Percentiles rank a stretch among this genome's conserved stretches.
phyloP scores from a whole-genome alignment of 2,797 vertebrate genomes.

The Oryzias sinensis region DNA sequence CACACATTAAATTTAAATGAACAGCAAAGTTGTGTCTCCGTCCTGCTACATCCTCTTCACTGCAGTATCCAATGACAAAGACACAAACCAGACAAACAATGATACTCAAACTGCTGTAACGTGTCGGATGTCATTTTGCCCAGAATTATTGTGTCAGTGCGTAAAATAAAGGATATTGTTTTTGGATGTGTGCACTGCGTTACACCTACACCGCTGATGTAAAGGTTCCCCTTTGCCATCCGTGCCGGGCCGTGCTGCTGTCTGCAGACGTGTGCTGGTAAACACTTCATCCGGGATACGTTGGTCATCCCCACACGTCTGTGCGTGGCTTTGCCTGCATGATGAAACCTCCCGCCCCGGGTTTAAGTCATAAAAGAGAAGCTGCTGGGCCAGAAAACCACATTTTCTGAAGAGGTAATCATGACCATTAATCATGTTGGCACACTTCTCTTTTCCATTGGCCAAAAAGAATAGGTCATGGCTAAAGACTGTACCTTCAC shows the following conservation, averaged over 20 bases:
- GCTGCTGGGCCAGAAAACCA: slow-evolving; percentile 82
- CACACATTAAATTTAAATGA: no score
- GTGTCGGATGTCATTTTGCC: no score
- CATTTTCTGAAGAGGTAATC: slow-evolving; percentile 85
- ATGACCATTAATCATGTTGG: slow-evolving; percentile 83
- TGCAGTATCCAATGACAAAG: no score
- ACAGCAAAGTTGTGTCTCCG: no score
- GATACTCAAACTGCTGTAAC: no score
- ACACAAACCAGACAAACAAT: no score
- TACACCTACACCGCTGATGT: slow-evolving; percentile 15
- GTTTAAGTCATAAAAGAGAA: slow-evolving; percentile 83
- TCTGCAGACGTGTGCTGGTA: slow-evolving; percentile 35
- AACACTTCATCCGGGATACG: slow-evolving; percentile 48
- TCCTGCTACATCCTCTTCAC: no score
- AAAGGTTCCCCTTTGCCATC: slow-evolving; percentile 23
- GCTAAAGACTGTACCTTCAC: slow-evolving; percentile 62
- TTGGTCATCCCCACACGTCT: slow-evolving; percentile 52
- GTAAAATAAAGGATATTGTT: neutral
- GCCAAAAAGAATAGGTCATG: slow-evolving; percentile 71
- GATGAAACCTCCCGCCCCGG: slow-evolving; percentile 71
- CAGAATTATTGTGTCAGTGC: no score
- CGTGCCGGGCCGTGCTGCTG: slow-evolving; percentile 22
- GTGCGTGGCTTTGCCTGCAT: slow-evolving; percentile 48
- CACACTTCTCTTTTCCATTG: slow-evolving; percentile 71
- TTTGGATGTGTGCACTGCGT: slow-evolving; percentile 6